Conservation (phyloP, 2,797 vertebrate genomes). For the Etheostoma perlongum region DNA sequence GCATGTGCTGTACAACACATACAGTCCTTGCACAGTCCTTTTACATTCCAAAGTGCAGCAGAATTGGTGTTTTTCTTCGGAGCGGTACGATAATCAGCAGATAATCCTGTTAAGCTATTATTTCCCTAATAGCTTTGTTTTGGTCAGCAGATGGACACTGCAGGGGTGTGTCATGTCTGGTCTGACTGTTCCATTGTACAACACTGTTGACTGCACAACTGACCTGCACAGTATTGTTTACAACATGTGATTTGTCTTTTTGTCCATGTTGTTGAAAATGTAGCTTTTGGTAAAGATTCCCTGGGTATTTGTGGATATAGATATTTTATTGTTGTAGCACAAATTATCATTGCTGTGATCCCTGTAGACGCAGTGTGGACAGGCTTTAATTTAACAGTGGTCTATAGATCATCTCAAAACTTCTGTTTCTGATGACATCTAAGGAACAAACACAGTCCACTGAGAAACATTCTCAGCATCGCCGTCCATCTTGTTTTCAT, state of each 20-base stretch:
- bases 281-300: neutral
- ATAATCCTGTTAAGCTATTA: conserved; percentile 69
- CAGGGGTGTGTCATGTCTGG: conserved; percentile 43
- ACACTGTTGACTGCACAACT: neutral
- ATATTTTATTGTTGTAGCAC: neutral
- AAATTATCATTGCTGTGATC: conserved; percentile 12
- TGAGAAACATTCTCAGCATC: conserved; percentile 6
- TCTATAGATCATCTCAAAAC: conserved; percentile 38
- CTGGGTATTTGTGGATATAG: neutral
- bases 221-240: neutral
- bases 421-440: conserved; percentile 22
- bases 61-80: neutral
- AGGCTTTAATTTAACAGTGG: conserved; percentile 28
- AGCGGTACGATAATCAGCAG: conserved; percentile 40
- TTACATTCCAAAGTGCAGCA: neutral
- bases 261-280: neutral
- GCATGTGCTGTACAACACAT: neutral
- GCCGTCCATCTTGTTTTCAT: neutral
- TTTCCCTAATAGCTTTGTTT: conserved; percentile 58
- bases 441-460: conserved; percentile 22
- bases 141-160: conserved; percentile 66
- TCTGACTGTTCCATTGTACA: conserved; percentile 31
- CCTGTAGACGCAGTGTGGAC: conserved; percentile 4
- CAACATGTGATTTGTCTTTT: neutral
- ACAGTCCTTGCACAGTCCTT: neutral